Evolutionary conservation across 2,113 vertebrate genomes (phyloP), one percentile per base, ranked within the genome.

Genomic region (Rhadina sibilatrix): DNA sequence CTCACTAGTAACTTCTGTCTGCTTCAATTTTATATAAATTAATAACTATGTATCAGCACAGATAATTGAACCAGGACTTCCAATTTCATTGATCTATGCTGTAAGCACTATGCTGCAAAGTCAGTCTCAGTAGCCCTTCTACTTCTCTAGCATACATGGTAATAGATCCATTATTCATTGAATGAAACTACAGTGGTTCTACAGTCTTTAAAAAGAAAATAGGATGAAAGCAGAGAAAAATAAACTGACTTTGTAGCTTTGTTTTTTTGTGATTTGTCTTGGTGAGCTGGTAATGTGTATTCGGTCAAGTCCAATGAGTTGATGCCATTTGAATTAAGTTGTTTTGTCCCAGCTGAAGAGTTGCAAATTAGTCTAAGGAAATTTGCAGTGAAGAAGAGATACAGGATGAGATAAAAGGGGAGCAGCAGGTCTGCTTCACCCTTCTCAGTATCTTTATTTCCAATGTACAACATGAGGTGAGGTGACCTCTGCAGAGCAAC

Each of bases 351-450:
- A 94, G 66, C 83, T 70, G 65, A 91, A 85, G 71, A 89, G 47
- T 27, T 92, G 30, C 49, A 80, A 46, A 69, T 82, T 86, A 89
- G 28, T 63, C 60, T 61, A 65, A 87, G 89, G 83, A 92, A 95
- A 94, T 92, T 52, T 6, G 17, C 83, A 57, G 64, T 49, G 79
- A 92, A 93, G 94, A 93, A 95, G 69, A 94, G 83, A 93, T 93
- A 10, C 23, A 49, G 18, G 37, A 15, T 1, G 23, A 86, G 92
- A 78, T 92, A 94, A 74, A 28, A 83, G 61, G 33, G 56, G 83
- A 88, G 72, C 0, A 15, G n/a, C 85, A 87, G 50, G 38, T 63
- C 63, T 97, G 69, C 82, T 91, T 78, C 69, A 77, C 89, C 60
- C 80, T 89, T 87, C 59, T 27, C 42, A 31, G 27, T 60, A 37